Percentiles rank a stretch among this genome's conserved stretches.
Evolutionary conservation across 2,113 vertebrate species (phyloP).

Genomic region (Oenanthe melanoleuca): DNA sequence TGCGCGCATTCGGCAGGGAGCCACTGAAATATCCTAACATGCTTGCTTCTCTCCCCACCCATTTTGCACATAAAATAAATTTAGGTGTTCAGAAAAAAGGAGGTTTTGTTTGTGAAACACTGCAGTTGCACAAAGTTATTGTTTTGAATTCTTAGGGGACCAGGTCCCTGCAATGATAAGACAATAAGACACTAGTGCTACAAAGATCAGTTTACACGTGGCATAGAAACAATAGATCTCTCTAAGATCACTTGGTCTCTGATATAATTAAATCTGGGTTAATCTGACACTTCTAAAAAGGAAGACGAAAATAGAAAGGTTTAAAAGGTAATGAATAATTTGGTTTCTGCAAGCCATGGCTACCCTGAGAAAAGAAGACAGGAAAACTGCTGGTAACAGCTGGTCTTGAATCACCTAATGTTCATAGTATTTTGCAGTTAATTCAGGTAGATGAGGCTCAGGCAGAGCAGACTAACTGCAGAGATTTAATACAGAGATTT

Average conservation of each 20-base stretch:
- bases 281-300: not conserved
- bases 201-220: not conserved
- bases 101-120: not conserved
- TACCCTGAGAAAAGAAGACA: not conserved
- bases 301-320: not conserved
- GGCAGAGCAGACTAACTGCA: conserved; percentile 7
- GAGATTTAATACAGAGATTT: conserved; percentile 38
- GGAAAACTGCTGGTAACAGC: not conserved
- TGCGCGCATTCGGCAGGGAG: fast-evolving
- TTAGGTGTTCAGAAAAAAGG: not conserved
- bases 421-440: conserved; percentile 28
- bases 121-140: not conserved
- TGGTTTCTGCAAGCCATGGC: not conserved
- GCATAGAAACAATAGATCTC: not conserved
- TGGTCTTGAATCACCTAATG: conserved; percentile 39
- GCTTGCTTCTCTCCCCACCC: not conserved
- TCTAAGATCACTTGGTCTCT: not conserved
- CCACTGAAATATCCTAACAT: not conserved
- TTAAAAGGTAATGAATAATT: not conserved
- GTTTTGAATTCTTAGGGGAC: not conserved
- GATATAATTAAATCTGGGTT: not conserved
- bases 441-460: conserved; percentile 57
- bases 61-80: not conserved
- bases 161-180: not conserved
- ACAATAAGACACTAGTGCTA: not conserved